Evolutionary conservation across 35 echinoderm and acorn worm species (phyloP).

Genomic region (Chiridota heheva): DNA sequence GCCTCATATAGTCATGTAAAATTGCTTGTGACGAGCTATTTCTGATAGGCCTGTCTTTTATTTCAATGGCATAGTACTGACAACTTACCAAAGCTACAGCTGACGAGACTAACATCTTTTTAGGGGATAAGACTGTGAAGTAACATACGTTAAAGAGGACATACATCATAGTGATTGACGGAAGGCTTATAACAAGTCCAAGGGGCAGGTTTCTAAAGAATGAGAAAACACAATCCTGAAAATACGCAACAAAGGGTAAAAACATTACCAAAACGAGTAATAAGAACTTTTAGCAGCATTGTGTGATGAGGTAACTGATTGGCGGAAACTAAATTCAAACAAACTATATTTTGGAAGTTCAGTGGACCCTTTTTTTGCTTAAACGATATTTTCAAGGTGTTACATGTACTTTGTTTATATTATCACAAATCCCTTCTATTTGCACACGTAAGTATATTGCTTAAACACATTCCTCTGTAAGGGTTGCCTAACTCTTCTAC

Average conservation of each 20-base stretch:
- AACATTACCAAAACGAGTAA: neutral
- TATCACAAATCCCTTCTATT: neutral
- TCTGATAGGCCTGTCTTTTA: no score
- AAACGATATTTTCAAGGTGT: neutral
- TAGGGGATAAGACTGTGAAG: slow-evolving; percentile 63
- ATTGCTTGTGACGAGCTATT: neutral
- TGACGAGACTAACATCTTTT: slow-evolving; percentile 54
- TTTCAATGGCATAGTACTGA: neutral
- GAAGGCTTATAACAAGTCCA: slow-evolving; percentile 66
- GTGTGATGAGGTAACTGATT: neutral
- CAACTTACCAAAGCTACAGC: slow-evolving; percentile 77
- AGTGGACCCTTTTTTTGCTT: neutral
- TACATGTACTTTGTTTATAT: slow-evolving; percentile 20
- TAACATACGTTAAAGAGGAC: slow-evolving; percentile 65
- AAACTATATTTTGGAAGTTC: neutral
- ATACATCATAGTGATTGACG: slow-evolving; percentile 56
- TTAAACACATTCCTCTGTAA: neutral
- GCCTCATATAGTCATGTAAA: neutral
- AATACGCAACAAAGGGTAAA: no score
- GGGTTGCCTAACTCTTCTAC: slow-evolving; percentile 75
- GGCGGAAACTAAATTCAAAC: neutral
- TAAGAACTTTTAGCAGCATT: neutral
- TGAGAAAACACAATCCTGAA: slow-evolving; percentile 16
- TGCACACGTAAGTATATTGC: neutral
- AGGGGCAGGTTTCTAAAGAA: slow-evolving; percentile 69